These are phyloP conservation scores for Clarias pachynema DNA, from an alignment of 2,797 vertebrate species.

Conservation along the genomic window DNA sequence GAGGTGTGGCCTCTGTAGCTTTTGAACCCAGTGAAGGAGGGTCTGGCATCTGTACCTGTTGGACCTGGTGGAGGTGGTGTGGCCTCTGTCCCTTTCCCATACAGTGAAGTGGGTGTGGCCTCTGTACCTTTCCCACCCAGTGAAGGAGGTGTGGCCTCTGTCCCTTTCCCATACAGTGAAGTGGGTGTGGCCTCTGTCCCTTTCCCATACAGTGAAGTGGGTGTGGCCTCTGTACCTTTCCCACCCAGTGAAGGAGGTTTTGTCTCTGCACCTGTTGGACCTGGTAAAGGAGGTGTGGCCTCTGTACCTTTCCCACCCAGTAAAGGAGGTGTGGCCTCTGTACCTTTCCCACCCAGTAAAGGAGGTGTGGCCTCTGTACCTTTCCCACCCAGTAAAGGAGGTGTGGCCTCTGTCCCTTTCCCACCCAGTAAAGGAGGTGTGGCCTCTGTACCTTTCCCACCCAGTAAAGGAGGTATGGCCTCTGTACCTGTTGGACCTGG, in stretches of 20 bases:
- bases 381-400: too few relatives aligned
- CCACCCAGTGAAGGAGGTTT: not conserved
- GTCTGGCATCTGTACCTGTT: not conserved
- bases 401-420: too few relatives aligned
- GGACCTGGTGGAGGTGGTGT: not conserved
- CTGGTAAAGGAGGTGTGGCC: not conserved
- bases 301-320: not conserved
- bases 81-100: not conserved
- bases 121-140: not conserved
- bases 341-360: not conserved
- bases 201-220: not conserved
- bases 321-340: not conserved
- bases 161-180: not conserved
- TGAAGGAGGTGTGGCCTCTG: not conserved
- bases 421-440: too few relatives aligned
- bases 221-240: not conserved
- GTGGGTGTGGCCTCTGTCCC: not conserved
- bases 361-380: not conserved
- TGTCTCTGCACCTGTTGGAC: not conserved
- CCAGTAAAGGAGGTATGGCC: not conserved
- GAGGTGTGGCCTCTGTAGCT: not conserved
- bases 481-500: not conserved
- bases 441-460: not conserved
- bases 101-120: not conserved
- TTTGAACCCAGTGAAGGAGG: not conserved